Evolutionary conservation across 2,797 vertebrate genomes (phyloP).

Genomic region (Acipenser ruthenus): DNA sequence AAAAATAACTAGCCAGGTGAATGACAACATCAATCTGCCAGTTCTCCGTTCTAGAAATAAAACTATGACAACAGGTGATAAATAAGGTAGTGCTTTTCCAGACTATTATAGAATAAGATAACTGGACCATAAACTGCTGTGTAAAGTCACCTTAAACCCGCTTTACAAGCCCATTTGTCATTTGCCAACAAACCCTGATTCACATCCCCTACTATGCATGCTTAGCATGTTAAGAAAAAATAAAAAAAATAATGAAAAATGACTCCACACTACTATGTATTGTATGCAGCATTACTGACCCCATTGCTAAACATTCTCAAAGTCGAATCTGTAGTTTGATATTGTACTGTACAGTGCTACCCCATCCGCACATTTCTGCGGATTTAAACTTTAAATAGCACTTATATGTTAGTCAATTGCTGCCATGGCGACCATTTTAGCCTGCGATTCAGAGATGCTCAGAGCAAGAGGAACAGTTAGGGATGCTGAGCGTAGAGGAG

Average conservation of each 20-base stretch:
- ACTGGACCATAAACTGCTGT: background rate
- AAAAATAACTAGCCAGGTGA: too few relatives aligned
- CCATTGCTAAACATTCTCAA: background rate
- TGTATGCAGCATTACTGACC: constrained; percentile 3
- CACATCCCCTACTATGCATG: background rate
- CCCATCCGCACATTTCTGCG: constrained; percentile 19
- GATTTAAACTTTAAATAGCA: constrained; percentile 12
- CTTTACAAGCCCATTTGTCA: background rate
- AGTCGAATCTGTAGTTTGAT: too few relatives aligned
- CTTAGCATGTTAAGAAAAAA: background rate
- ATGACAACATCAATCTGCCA: background rate
- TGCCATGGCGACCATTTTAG: constrained; percentile 20
- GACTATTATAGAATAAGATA: background rate
- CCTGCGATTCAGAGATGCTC: constrained; percentile 19
- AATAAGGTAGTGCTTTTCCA: constrained; percentile 1
- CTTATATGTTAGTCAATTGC: constrained; percentile 13
- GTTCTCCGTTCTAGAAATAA: background rate
- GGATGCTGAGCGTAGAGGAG: constrained; percentile 14
- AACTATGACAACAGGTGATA: background rate
- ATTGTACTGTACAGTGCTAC: too few relatives aligned
- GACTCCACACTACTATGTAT: too few relatives aligned
- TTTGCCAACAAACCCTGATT: background rate
- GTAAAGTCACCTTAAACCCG: background rate
- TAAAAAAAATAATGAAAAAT: too few relatives aligned
- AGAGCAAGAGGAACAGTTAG: constrained; percentile 13